These are phyloP conservation scores for Gastrophryne carolinensis DNA, from an alignment of 2,797 vertebrate genomes.

Conservation along the genomic window DNA sequence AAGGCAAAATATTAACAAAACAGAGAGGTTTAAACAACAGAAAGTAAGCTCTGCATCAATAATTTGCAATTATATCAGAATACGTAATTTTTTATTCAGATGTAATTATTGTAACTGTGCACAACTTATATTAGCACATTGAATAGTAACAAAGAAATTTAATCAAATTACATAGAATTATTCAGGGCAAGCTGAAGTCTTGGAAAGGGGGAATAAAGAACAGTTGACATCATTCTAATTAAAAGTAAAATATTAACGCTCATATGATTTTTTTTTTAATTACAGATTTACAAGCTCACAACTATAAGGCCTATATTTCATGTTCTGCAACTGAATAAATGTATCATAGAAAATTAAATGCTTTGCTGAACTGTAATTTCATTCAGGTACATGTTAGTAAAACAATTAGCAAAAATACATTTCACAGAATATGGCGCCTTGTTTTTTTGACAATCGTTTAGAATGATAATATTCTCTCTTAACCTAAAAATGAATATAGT, in stretches of 20 bases:
- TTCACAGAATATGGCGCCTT: no score
- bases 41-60: constrained; percentile 32
- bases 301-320: neutral
- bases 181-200: constrained; percentile 28
- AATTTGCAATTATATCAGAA: constrained; percentile 44
- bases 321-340: constrained; percentile 13
- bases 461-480: no score
- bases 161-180: constrained; percentile 42
- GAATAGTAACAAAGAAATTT: constrained; percentile 47
- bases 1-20: constrained; percentile 4
- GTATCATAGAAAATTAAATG: constrained; percentile 16
- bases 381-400: constrained; percentile 13
- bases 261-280: constrained; percentile 15
- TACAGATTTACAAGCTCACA: constrained; percentile 16
- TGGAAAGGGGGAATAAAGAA: constrained; percentile 30
- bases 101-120: constrained; percentile 44
- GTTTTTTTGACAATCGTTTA: no score
- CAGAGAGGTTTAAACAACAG: constrained; percentile 4
- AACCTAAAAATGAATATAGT: no score
- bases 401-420: constrained; percentile 5
- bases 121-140: constrained; percentile 37
- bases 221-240: constrained; percentile 41
- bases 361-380: neutral
- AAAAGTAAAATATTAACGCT: constrained; percentile 43
- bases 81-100: constrained; percentile 37